Conservation (phyloP, 1,140 invertebrate species). For the Delia radicum region DNA sequence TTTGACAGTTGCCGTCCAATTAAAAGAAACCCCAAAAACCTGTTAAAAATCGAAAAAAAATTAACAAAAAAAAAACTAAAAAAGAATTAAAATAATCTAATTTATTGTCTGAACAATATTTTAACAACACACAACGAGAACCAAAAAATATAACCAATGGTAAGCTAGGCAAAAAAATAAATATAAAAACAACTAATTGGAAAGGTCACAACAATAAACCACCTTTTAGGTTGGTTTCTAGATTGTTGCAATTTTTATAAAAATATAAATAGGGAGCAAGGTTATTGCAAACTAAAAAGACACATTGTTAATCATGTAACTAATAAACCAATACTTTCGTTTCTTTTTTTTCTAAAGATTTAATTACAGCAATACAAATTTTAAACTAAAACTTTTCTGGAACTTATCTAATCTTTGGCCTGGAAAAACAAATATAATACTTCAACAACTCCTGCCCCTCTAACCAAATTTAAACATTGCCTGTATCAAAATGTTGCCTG, state of each 20-base stretch:
- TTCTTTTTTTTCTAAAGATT: not conserved
- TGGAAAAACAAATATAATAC: not conserved
- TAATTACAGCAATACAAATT: not conserved
- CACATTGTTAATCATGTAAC: not conserved
- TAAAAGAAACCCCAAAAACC: not conserved
- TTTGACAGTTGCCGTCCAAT: not conserved
- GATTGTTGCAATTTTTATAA: no score
- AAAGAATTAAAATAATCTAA: not conserved
- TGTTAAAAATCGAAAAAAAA: not conserved
- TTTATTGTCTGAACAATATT: not conserved
- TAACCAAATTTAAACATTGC: not conserved
- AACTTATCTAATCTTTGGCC: not conserved
- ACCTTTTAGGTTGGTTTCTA: no score
- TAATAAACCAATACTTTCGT: not conserved
- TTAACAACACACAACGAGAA: not conserved
- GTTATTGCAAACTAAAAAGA: not conserved
- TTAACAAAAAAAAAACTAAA: no score
- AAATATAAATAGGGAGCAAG: not conserved
- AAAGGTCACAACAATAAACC: no score
- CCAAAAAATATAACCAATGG: not conserved
- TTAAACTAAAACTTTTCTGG: not conserved
- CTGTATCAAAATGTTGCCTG: constrained; percentile 40
- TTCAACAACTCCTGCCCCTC: not conserved
- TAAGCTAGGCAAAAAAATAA: not conserved
- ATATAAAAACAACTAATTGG: not conserved